phyloP scores from a whole-genome alignment of 2,888 invertebrate genomes.

The Brassicogethes aeneus region DNA sequence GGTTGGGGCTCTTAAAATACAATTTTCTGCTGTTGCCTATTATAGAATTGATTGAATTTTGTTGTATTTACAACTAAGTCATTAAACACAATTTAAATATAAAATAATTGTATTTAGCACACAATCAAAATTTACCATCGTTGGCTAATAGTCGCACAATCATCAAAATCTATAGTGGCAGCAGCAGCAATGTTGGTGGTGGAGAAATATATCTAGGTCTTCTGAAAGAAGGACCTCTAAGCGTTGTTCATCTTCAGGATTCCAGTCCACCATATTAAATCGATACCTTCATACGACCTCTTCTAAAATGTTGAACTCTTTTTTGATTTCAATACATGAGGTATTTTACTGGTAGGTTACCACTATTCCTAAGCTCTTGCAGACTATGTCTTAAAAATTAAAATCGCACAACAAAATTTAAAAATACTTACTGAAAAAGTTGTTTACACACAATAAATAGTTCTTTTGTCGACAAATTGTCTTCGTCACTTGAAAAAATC shows the following conservation, averaged over 20 bases:
- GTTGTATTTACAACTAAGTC: too few species aligned
- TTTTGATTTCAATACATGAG: neutral
- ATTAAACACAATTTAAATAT: too few species aligned
- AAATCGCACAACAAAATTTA: neutral
- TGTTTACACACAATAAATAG: neutral
- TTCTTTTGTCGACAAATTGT: neutral
- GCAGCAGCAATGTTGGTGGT: too few species aligned
- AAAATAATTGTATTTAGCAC: too few species aligned
- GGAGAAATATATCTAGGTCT: too few species aligned
- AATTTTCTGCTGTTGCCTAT: too few species aligned
- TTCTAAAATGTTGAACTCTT: neutral
- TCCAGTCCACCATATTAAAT: neutral
- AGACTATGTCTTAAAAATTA: neutral
- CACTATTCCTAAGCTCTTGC: neutral
- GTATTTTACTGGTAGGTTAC: neutral
- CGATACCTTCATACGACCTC: neutral
- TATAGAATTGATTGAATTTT: too few species aligned
- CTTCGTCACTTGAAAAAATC: neutral
- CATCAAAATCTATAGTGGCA: too few species aligned
- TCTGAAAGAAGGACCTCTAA: too few species aligned
- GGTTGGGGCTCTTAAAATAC: too few species aligned
- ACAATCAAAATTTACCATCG: too few species aligned
- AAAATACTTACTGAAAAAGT: slow-evolving; percentile 1
- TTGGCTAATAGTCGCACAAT: too few species aligned
- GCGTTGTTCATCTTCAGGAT: neutral